Percentiles rank a stretch among this genome's conserved stretches.
Conservation (phyloP, 30 jellyfish, hydroid and myxozoan species). For the Hydra vulgaris region DNA sequence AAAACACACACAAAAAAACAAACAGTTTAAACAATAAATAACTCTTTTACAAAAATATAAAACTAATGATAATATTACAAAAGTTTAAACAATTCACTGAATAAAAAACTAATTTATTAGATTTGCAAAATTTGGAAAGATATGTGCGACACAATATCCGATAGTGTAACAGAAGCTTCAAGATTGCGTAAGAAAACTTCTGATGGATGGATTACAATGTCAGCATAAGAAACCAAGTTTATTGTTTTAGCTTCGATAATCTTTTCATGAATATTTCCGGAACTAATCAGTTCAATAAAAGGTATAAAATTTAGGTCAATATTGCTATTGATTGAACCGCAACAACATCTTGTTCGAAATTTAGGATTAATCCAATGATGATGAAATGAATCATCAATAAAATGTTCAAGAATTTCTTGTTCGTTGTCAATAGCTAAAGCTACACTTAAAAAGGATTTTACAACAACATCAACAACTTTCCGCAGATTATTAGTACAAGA, state of each 20-base stretch:
- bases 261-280: neutral
- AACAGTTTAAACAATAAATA: too few species aligned
- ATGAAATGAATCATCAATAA: neutral
- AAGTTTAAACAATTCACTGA: too few species aligned
- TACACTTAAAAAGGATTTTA: neutral
- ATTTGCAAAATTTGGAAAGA: neutral
- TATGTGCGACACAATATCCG: neutral
- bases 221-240: neutral
- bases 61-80: too few species aligned
- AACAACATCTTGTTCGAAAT: neutral
- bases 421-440: neutral
- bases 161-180: neutral
- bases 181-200: neutral
- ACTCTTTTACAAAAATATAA: too few species aligned
- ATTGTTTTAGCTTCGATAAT: neutral
- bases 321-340: neutral
- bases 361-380: neutral
- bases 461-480: neutral
- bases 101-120: too few species aligned
- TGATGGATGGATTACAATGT: neutral
- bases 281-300: neutral
- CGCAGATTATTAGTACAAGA: neutral
- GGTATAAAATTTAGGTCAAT: neutral
- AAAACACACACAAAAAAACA: too few species aligned
- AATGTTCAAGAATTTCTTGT: neutral